phyloP scores from a whole-genome alignment of 2,113 vertebrate genomes.

The Ploceus nigricollis region DNA sequence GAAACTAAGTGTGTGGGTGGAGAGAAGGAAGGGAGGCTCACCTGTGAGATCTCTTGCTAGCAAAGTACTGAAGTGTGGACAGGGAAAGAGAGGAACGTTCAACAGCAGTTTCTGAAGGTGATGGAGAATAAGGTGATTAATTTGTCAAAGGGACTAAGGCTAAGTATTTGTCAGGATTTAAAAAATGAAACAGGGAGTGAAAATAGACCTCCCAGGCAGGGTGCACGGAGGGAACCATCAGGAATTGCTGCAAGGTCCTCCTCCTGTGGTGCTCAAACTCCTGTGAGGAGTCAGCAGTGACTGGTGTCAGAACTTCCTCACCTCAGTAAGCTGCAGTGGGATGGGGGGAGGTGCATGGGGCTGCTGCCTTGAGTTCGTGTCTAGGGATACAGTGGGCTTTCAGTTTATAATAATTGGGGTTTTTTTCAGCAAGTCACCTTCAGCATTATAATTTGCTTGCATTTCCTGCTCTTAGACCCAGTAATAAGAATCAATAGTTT shows the following conservation, averaged over 20 bases:
- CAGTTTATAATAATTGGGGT: background rate
- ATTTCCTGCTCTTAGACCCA: background rate
- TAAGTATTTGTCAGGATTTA: background rate
- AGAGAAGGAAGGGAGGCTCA: background rate
- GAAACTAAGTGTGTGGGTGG: background rate
- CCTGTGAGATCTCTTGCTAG: background rate
- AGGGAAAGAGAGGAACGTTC: background rate
- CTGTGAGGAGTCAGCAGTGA: background rate
- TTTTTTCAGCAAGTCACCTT: background rate
- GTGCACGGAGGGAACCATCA: background rate
- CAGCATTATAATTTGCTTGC: background rate
- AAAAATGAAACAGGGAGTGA: background rate
- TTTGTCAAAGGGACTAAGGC: background rate
- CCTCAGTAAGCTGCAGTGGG: background rate
- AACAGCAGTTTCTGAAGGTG: background rate
- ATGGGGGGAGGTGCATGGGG: background rate
- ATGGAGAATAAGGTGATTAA: background rate
- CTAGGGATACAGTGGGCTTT: background rate
- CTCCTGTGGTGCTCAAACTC: background rate
- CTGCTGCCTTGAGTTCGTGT: background rate
- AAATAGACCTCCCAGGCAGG: background rate
- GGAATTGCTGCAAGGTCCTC: background rate
- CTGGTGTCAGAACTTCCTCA: rapidly evolving
- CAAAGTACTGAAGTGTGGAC: rapidly evolving
- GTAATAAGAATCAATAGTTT: background rate